These are phyloP conservation scores for Aleiodes leptofemur DNA, from an alignment of 2,888 invertebrate species.

Conservation along the genomic window DNA sequence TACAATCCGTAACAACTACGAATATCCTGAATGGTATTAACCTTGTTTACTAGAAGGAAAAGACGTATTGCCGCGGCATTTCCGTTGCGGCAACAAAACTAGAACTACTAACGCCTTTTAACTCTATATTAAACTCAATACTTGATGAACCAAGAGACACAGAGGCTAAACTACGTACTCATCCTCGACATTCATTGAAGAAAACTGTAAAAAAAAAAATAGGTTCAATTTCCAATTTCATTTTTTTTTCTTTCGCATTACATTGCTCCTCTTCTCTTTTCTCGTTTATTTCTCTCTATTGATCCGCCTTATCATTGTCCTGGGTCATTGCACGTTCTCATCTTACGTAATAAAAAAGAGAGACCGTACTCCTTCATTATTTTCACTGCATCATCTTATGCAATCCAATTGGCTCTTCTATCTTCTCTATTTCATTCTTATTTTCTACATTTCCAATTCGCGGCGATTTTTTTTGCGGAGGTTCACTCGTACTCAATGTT, in stretches of 20 bases:
- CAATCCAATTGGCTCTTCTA: too few relatives aligned
- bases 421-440: too few relatives aligned
- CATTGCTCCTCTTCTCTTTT: neutral
- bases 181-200: neutral
- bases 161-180: neutral
- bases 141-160: neutral
- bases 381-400: too few relatives aligned
- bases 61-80: constrained; percentile 55
- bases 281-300: constrained; percentile 2
- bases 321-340: too few relatives aligned
- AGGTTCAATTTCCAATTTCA: neutral
- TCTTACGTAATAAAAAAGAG: too few relatives aligned
- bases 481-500: too few relatives aligned
- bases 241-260: neutral
- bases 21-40: constrained; percentile 56
- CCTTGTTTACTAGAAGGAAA: constrained; percentile 55
- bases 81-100: constrained; percentile 52
- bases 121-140: constrained; percentile 10
- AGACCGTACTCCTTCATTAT: too few relatives aligned
- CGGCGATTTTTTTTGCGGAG: too few relatives aligned
- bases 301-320: too few relatives aligned
- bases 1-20: constrained; percentile 26
- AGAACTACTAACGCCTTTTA: constrained; percentile 14
- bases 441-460: too few relatives aligned
- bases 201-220: too few relatives aligned